Conservation (phyloP, 2,888 invertebrate species). For the Tridacna gigas region DNA sequence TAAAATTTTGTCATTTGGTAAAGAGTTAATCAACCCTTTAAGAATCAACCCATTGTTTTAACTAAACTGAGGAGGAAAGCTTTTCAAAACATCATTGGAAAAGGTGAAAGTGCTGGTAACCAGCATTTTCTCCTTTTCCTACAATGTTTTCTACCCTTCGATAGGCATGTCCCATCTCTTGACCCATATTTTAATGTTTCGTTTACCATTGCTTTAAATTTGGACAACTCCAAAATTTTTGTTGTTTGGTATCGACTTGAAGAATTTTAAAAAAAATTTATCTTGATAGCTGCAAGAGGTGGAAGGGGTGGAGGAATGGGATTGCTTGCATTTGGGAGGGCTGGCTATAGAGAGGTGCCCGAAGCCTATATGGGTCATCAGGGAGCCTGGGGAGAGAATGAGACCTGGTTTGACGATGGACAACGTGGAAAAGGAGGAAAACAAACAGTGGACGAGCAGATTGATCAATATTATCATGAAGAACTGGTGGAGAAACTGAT, state of each 20-base stretch:
- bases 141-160: too few relatives aligned
- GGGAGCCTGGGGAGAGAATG: conserved; percentile 19
- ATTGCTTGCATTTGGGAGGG: conserved; percentile 29
- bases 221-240: too few relatives aligned
- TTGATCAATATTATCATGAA: conserved; percentile 63
- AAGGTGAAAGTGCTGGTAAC: too few relatives aligned
- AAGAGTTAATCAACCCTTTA: too few relatives aligned
- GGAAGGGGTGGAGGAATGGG: conserved; percentile 22
- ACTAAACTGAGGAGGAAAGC: too few relatives aligned
- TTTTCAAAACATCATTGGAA: too few relatives aligned
- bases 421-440: conserved; percentile 42
- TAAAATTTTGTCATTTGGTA: too few relatives aligned
- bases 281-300: background rate
- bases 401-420: conserved; percentile 21
- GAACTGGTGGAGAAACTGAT: conserved; percentile 63
- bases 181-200: too few relatives aligned
- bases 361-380: background rate
- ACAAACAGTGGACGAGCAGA: conserved; percentile 50
- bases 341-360: conserved; percentile 14
- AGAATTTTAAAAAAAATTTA: background rate
- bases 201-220: too few relatives aligned
- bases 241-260: background rate
- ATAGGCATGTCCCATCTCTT: too few relatives aligned
- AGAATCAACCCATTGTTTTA: too few relatives aligned
- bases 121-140: too few relatives aligned